Conservation (phyloP, 2,113 vertebrate species). For the Canis aureus region DNA sequence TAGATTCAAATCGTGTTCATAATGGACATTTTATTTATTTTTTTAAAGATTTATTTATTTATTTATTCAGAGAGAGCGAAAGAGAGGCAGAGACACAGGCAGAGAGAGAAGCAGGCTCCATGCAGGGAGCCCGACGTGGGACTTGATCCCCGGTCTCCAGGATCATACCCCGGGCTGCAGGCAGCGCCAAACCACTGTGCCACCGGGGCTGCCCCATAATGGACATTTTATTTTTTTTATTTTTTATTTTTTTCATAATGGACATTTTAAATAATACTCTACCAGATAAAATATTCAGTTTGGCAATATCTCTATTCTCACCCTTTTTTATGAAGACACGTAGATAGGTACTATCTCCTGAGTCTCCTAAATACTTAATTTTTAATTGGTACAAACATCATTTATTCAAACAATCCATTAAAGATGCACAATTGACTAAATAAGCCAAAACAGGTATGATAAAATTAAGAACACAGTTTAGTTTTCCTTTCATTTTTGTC, state of each 20-base stretch:
- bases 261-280: background rate
- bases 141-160: too few species aligned
- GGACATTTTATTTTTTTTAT: too few species aligned
- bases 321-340: background rate
- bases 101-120: too few species aligned
- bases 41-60: too few species aligned
- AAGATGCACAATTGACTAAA: background rate
- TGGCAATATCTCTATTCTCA: background rate
- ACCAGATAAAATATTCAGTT: background rate
- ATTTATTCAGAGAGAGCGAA: too few species aligned
- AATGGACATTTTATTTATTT: background rate
- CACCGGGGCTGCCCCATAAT: too few species aligned
- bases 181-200: too few species aligned
- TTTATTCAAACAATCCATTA: background rate
- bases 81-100: too few species aligned
- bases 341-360: background rate
- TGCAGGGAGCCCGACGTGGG: too few species aligned
- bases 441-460: background rate
- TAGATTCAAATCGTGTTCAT: background rate
- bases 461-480: background rate
- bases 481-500: background rate
- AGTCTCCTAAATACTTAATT: background rate
- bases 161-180: too few species aligned
- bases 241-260: background rate
- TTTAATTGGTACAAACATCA: background rate